Evolutionary conservation across 2,113 vertebrate genomes (phyloP).

Genomic region (Embiotoca jacksoni): DNA sequence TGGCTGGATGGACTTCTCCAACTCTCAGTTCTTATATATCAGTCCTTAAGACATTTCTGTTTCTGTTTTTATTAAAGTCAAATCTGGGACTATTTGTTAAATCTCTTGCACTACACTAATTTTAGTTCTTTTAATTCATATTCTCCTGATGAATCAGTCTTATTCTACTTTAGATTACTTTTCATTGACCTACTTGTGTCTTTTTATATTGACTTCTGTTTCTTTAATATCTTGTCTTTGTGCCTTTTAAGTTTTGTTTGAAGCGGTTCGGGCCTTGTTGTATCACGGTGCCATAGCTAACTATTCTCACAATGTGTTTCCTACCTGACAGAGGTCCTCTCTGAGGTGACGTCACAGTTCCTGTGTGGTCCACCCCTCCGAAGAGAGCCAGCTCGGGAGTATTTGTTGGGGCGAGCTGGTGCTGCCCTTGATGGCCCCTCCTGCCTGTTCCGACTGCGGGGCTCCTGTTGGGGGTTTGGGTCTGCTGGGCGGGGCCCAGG

Average conservation of each 20-base stretch:
- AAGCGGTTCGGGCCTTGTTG: too few relatives aligned
- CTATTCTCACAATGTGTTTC: neutral
- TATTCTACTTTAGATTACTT: neutral
- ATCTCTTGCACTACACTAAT: neutral
- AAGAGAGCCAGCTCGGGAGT: conserved; percentile 88
- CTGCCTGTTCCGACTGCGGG: conserved; percentile 85
- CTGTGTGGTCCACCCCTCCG: conserved; percentile 90
- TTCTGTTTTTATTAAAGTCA: neutral
- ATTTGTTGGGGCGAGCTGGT: conserved; percentile 80
- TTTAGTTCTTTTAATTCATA: too few relatives aligned
- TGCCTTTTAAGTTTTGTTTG: too few relatives aligned
- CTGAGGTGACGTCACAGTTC: conserved; percentile 90
- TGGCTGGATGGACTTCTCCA: neutral
- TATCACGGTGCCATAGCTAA: neutral
- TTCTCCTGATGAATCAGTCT: too few relatives aligned
- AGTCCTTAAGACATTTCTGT: neutral
- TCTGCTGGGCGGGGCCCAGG: conserved; percentile 83
- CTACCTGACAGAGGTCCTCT: conserved; percentile 83
- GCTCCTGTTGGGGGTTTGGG: conserved; percentile 91
- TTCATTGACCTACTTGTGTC: neutral
- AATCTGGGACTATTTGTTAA: neutral
- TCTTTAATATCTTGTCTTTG: too few relatives aligned
- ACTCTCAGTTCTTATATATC: neutral
- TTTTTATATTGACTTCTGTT: neutral
- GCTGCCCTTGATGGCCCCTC: conserved; percentile 84